A percentile compares a stretch with the other conserved stretches of the same genome.
These are phyloP conservation scores for Numida meleagris DNA, from an alignment of 2,113 vertebrate species.

Conservation along the genomic window DNA sequence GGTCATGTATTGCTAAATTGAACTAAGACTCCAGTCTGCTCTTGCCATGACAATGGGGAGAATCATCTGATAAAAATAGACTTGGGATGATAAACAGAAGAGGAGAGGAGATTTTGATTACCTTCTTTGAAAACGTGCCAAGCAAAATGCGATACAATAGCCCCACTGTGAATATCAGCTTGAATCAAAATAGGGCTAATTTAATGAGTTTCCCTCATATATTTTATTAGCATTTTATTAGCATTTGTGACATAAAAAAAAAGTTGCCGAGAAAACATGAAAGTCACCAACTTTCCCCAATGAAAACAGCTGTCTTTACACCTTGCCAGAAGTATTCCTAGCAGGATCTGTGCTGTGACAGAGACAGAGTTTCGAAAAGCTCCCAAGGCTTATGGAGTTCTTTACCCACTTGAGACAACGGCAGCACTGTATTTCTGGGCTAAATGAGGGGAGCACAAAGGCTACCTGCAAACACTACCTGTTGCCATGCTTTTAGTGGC, in stretches of 20 bases:
- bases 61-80: slow-evolving; percentile 57
- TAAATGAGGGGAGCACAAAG: not conserved
- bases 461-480: not conserved
- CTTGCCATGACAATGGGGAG: slow-evolving; percentile 58
- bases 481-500: not conserved
- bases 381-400: not conserved
- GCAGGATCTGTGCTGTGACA: not conserved
- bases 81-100: slow-evolving; percentile 30
- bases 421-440: rapidly evolving
- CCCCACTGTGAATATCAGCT: not conserved
- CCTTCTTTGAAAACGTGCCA: not conserved
- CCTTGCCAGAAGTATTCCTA: not conserved
- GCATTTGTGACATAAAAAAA: not conserved
- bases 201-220: not conserved
- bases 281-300: not conserved
- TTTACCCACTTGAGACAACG: not conserved
- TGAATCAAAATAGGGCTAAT: not conserved
- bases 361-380: not conserved
- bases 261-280: not conserved
- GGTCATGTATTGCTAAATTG: slow-evolving; percentile 46
- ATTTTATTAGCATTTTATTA: not conserved
- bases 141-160: not conserved
- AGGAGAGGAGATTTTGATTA: not conserved
- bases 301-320: not conserved
- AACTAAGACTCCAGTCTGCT: slow-evolving; percentile 9